Base-by-base conservation (phyloP, 2,888 invertebrate species). In the Andrena bicolor region DNA sequence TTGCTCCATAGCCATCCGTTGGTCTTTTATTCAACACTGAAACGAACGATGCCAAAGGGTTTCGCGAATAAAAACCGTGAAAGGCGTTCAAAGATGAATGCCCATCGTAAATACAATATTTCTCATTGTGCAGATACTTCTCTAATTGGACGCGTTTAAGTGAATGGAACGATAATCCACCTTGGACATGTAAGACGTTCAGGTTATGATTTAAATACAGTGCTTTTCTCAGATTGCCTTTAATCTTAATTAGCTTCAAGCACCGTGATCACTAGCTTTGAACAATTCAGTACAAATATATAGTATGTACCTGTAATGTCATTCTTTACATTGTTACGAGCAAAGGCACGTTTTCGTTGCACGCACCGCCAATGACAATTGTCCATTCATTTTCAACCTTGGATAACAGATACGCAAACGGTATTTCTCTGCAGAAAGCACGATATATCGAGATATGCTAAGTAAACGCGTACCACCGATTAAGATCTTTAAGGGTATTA, bases 341-440 rank as follows among this genome's bases (percentile, higher is more conserved):
- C 30, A 16, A 23, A 71, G 60, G 28, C 13, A 60, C 48, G 32
- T 23, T 20, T 51, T 61, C n/a, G 28, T 60, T 70, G 41, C 16
- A 49, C 41, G 28, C 48, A 23, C 28, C 48, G 32, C 61, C 61
- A 61, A 30, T 61, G 71, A 71, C 30, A 51, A 71, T 71, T 71
- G 32, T 30, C 20, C 51, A 56, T 71, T 61, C 61, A 49, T 51
- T 20, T 63, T 20, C 61, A 51, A 49, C 71, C 71, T 71, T 63
- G 61, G 56, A 56, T 8, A 32, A 23, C 13, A 32, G 60, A 71
- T 49, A 63, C 30, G 30, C 16, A 13, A 16, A 30, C 49, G 51
- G 48, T 48, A 13, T 61, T 71, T 61, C 61, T 23, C 3, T 10
- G 7, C 16, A 30, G 41, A 63, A 71, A 41, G 26, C 13, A 58